Percentiles rank a stretch among this genome's conserved stretches.
phyloP scores from a whole-genome alignment of 2,113 vertebrate genomes.

The Entelurus aequoreus region DNA sequence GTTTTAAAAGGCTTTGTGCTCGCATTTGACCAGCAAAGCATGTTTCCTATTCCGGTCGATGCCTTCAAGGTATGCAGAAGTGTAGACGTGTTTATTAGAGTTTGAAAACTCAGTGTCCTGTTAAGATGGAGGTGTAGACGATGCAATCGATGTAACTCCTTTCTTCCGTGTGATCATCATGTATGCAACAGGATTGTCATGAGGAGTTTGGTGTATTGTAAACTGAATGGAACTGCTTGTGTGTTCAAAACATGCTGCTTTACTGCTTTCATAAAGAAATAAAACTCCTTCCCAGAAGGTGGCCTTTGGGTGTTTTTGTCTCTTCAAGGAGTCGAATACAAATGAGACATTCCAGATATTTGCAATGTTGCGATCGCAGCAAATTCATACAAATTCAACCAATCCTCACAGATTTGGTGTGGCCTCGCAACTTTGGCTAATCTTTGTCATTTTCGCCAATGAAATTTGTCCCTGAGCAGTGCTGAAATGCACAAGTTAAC shows the following conservation, averaged over 20 bases:
- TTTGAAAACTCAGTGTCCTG: constrained; percentile 35
- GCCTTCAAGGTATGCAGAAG: constrained; percentile 14
- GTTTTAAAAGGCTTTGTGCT: constrained; percentile 39
- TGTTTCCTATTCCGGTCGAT: constrained; percentile 22
- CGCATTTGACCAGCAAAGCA: constrained; percentile 41
- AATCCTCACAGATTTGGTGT: no score
- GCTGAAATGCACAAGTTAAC: no score
- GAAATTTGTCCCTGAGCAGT: no score
- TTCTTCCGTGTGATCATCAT: constrained; percentile 38
- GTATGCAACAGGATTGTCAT: constrained; percentile 46
- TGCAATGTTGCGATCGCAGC: no score
- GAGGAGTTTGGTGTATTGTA: constrained; percentile 37
- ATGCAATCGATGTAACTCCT: constrained; percentile 25
- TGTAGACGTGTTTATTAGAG: constrained; percentile 37
- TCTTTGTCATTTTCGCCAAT: no score
- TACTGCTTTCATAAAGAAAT: constrained; percentile 70
- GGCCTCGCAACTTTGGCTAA: no score
- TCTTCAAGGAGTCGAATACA: not conserved
- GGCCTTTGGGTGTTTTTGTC: constrained; percentile 1
- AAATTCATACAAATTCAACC: no score
- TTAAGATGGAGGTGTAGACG: constrained; percentile 13
- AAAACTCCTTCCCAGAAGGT: constrained; percentile 56
- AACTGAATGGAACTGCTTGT: constrained; percentile 48
- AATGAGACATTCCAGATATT: not conserved
- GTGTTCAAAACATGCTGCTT: constrained; percentile 65